Conservation (phyloP, 2,113 vertebrate genomes). For the Turdus rufiventris region DNA sequence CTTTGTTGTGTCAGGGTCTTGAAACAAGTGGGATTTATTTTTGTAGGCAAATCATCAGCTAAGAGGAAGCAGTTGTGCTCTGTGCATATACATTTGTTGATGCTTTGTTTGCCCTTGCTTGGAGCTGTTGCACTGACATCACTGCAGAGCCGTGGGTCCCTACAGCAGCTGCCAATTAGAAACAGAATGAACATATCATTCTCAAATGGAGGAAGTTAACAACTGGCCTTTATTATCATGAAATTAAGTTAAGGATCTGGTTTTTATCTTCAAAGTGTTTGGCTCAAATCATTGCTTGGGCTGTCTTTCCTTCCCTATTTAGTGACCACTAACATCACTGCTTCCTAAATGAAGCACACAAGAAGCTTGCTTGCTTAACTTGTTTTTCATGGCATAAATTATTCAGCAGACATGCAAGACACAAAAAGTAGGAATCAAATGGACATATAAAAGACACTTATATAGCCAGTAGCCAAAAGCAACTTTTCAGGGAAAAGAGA, state of each 20-base stretch:
- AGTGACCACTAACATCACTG: background rate
- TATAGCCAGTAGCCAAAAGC: background rate
- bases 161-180: constrained; percentile 3
- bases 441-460: background rate
- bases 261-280: constrained; percentile 22
- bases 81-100: background rate
- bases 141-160: background rate
- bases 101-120: background rate
- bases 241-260: constrained; percentile 32
- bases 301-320: background rate
- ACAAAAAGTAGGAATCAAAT: background rate
- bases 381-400: background rate
- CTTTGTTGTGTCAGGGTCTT: background rate
- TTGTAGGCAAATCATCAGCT: background rate
- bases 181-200: constrained; percentile 2
- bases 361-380: background rate
- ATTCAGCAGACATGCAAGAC: background rate
- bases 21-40: constrained; percentile 1
- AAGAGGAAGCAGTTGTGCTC: background rate
- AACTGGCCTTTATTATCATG: constrained; percentile 23
- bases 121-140: constrained; percentile 15
- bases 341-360: background rate
- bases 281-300: background rate
- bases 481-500: background rate
- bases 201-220: constrained; percentile 23